Evolutionary conservation across 2,888 invertebrate species (phyloP).

Genomic region (Dastarcus helophoroides): DNA sequence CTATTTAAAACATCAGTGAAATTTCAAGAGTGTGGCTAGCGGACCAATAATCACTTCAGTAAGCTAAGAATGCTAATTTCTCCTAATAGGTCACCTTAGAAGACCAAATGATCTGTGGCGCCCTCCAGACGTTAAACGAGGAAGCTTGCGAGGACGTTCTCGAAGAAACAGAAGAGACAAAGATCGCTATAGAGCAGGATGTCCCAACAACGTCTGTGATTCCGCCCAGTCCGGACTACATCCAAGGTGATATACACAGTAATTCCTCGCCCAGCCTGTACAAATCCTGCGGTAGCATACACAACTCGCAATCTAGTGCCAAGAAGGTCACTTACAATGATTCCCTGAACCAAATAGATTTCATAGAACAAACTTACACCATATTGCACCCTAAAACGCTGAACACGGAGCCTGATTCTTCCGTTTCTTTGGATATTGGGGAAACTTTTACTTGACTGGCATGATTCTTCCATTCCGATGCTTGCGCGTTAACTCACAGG

Average conservation of each 20-base stretch:
- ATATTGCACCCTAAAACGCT: neutral
- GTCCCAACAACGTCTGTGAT: slow-evolving; percentile 34
- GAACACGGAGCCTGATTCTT: neutral
- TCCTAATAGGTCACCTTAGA: slow-evolving; percentile 71
- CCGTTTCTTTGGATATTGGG: slow-evolving; percentile 1
- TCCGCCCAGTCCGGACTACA: slow-evolving; percentile 34
- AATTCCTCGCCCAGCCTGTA: slow-evolving; percentile 14
- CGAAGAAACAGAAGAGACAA: slow-evolving; percentile 44
- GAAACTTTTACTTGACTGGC: too few species aligned
- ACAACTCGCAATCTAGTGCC: slow-evolving; percentile 7
- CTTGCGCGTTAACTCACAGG: too few species aligned
- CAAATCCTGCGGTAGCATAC: slow-evolving; percentile 16
- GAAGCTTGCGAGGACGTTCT: slow-evolving; percentile 86
- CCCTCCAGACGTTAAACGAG: slow-evolving; percentile 83
- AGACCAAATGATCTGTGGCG: slow-evolving; percentile 91
- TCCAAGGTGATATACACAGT: slow-evolving; percentile 31
- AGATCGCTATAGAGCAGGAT: slow-evolving; percentile 24
- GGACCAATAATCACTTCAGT: too few species aligned
- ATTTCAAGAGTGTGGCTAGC: too few species aligned
- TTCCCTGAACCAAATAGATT: slow-evolving; percentile 4
- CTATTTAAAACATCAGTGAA: too few species aligned
- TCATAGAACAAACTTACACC: neutral
- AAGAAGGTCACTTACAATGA: slow-evolving; percentile 23
- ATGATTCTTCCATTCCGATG: too few species aligned
- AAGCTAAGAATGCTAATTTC: too few species aligned